Evolutionary conservation across 1,140 invertebrate genomes (phyloP), one percentile per base, ranked within the genome.

Genomic region (Sinella curviseta): DNA sequence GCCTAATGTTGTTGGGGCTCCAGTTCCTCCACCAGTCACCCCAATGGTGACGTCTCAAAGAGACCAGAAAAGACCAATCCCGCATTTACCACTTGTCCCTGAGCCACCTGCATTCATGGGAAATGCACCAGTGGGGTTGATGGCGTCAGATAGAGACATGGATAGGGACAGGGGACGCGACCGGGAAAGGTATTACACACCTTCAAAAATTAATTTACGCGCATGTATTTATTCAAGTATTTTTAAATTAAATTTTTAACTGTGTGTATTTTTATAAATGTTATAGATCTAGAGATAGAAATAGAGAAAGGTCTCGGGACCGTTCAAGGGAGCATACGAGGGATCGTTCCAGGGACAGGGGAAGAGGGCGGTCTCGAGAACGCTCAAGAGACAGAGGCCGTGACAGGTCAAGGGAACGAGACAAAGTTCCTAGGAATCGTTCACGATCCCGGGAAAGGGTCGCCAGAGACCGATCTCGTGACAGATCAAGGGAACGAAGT

Each of bases 341-440:
- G 30, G 30, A 70, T 31, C 2, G 65, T 3, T 70, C 65, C 26
- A 30, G 83, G 86, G 86, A 83, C 80, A 86, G 77, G 82, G 86
- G 78, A 88, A 80, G 86, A 87, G 78, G 83, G 35, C 60, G 78
- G 60, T 79, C 70, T 67, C 78, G 84, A 20, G 80, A 82, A 67
- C 54, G 74, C 35, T 86, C 87, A 57, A 83, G 87, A 17, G 80
- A 80, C 57, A 77, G 78, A 75, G 81, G 84, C 31, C 83, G 84
- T 73, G 85, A 87, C 14, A 82, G 88, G 31, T 86, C 87, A 74
- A 85, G 88, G 67, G 87, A 88, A 65, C 84, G 87, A n/a, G n/a
- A n/a, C n/a, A n/a, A n/a, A 4, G 88, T 88, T 73, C 86, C 86
- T 65, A 65, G 16, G n/a, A 30, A 30, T 70, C 26, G 65, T 8